Base-by-base conservation (phyloP, 2,113 vertebrate species). In the Chamaetylas fuelleborni region DNA sequence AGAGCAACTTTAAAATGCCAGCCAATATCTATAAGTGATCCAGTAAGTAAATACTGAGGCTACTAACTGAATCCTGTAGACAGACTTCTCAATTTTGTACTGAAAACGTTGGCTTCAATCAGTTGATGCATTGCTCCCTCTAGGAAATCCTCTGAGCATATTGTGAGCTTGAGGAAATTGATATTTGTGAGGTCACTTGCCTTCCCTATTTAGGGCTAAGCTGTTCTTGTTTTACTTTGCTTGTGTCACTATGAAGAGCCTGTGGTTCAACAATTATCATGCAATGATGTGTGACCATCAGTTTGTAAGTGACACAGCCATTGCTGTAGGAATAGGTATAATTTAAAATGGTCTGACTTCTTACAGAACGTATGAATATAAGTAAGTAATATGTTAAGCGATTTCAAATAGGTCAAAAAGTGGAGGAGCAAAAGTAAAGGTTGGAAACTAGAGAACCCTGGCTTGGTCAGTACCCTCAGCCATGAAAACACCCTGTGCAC, bases 1-100 rank as follows among this genome's bases (percentile, higher is more conserved):
- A 97, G 98, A 97, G 97, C 98, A 61, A 99, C 98, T 47, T 77
- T 99, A 97, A 98, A 99, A 69, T 98, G 97, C 93, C 97, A 96
- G 25, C 98, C 98, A 6, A 54, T 99, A 72, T 98, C 97, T 76
- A 22, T 98, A 57, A 88, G 86, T 40, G 98, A 99, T 78, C 95
- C 96, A 48, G 99, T 99, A 94, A 98, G 99, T 97, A 71, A 88
- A 93, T 80, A 33, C 38, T 47, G 47, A 86, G 24, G 57, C 61
- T 56, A 6, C 60, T 31, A 20, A 53, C 34, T 76, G 53, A 20
- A 94, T 48, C 25, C 8, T 60, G 60, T 8, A 29, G 31, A 47
- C 20, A 42, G 56, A 13, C 24, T 70, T 91, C 24, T 61, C 18
- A 45, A 22, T 74, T 91, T 67, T 45, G 19, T 36, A 38, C 33